Evolutionary conservation across 2,797 vertebrate genomes (phyloP), one percentile per base, ranked within the genome.

Genomic region (Eurystomus glaucurus): DNA sequence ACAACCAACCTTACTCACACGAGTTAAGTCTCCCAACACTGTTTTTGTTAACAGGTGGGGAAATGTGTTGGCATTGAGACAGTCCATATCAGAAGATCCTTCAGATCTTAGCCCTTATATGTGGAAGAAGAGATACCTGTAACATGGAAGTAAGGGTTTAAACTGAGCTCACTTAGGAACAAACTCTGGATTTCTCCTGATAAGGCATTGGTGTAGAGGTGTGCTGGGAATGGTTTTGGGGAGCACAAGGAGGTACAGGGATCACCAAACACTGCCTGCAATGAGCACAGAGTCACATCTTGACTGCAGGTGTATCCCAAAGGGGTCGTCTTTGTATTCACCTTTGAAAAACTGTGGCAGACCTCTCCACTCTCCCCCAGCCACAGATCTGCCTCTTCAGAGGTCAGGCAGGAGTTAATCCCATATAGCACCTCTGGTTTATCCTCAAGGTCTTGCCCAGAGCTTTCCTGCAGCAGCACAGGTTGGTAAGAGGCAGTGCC

Each of bases 1-100:
- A 14, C 0, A 0, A 52, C 80, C n/a, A 61, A 5, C 11, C 51
- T 75, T n/a, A 39, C 26, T 48, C 11, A 22, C 8, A 1, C 48
- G 15, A 37, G 4, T 29, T 35, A 77, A 58, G 18, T 52, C 2
- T 79, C 46, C 16, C 50, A 85, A 39, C 2, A 50, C 11, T 43
- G 18, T 17, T 33, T 72, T 13, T 82, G 22, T n/a, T 54, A 65
- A 33, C 6, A 77, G 9, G 6, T 13, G 26, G 72, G 33, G 33
- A 77, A 92, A 68, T 10, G 1, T 64, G 18, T 19, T 50, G 26
- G 22, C 31, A 21, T 11, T 48, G 23, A 69, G 33, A 72, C 1
- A 57, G 48, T 20, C 11, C 1, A 0, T 20, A 35, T 14, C 11
- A 75, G 22, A 22, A 86, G 9, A 60, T 3, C 14, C 75, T 51